A percentile compares a stretch with the other conserved stretches of the same genome.
These are phyloP conservation scores for Oxytorus armatus DNA, from an alignment of 2,888 invertebrate genomes.

Conservation along the genomic window DNA sequence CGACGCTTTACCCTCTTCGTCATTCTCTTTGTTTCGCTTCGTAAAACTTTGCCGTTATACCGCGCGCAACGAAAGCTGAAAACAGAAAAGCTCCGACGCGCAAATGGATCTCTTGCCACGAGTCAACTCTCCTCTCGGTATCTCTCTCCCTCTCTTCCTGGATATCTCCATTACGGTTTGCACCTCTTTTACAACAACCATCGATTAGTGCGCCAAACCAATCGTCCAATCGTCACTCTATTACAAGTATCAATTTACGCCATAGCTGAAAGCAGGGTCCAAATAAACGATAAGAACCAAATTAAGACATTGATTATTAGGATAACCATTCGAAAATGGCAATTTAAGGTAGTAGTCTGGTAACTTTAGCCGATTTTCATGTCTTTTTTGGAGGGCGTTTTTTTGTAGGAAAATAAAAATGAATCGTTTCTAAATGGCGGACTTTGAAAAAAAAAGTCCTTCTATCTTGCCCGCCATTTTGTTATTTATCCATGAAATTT, in stretches of 20 bases:
- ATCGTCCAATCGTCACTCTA: slow-evolving; percentile 39
- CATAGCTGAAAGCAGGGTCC: too few relatives aligned
- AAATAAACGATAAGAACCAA: too few relatives aligned
- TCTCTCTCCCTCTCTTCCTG: background rate
- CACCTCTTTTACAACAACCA: slow-evolving; percentile 7
- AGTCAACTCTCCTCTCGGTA: slow-evolving; percentile 26
- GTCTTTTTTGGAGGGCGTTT: too few relatives aligned
- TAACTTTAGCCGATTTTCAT: too few relatives aligned
- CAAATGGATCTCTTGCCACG: slow-evolving; percentile 35
- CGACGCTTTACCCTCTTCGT: slow-evolving; percentile 7
- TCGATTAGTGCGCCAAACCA: background rate
- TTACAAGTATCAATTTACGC: background rate
- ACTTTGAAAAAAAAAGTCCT: too few relatives aligned
- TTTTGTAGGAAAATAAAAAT: too few relatives aligned
- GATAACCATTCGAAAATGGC: too few relatives aligned
- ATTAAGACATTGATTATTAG: too few relatives aligned
- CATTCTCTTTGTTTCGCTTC: slow-evolving; percentile 50
- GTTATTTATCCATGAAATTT: too few relatives aligned
- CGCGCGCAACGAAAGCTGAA: slow-evolving; percentile 36
- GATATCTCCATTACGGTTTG: slow-evolving; percentile 27
- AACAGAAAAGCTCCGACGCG: slow-evolving; percentile 51
- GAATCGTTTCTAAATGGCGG: too few relatives aligned
- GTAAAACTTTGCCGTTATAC: slow-evolving; percentile 58
- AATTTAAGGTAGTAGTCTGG: too few relatives aligned
- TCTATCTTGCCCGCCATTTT: too few relatives aligned